phyloP scores from a whole-genome alignment of 2,113 vertebrate genomes.

The Danionella cerebrum region DNA sequence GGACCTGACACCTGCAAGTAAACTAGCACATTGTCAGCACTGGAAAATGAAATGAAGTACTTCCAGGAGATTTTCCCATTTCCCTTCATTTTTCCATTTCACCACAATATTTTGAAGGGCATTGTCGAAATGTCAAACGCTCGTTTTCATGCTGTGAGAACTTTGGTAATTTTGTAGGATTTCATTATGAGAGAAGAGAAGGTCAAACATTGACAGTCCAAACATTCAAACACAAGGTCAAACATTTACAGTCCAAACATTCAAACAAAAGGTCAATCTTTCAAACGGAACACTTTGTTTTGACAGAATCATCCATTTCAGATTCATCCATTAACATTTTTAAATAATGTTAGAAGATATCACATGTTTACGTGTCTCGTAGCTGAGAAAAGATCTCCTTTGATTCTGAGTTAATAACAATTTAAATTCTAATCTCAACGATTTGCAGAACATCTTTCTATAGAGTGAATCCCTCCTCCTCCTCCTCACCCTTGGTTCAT shows the following conservation, averaged over 20 bases:
- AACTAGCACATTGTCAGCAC: background rate
- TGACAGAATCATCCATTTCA: constrained; percentile 1
- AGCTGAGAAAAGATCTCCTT: background rate
- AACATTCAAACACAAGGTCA: constrained; percentile 20
- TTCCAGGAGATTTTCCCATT: too few species aligned
- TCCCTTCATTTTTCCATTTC: too few species aligned
- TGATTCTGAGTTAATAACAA: too few species aligned
- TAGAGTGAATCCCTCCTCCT: too few species aligned
- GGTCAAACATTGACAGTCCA: constrained; percentile 28
- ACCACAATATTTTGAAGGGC: too few species aligned
- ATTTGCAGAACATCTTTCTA: too few species aligned
- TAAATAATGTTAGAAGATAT: too few species aligned
- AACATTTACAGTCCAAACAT: constrained; percentile 29
- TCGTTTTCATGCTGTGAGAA: constrained; percentile 4
- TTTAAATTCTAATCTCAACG: too few species aligned
- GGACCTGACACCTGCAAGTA: constrained; percentile 19
- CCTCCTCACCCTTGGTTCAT: too few species aligned
- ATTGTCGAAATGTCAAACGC: background rate
- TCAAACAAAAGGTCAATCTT: constrained; percentile 21
- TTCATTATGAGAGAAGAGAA: background rate
- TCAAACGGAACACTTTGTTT: background rate
- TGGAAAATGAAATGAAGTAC: too few species aligned
- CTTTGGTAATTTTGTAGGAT: constrained; percentile 13
- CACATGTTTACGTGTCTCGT: too few species aligned
- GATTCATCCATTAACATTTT: background rate